Evolutionary conservation across 2,797 vertebrate species (phyloP).

Genomic region (Heteromormyrus szaboi): DNA sequence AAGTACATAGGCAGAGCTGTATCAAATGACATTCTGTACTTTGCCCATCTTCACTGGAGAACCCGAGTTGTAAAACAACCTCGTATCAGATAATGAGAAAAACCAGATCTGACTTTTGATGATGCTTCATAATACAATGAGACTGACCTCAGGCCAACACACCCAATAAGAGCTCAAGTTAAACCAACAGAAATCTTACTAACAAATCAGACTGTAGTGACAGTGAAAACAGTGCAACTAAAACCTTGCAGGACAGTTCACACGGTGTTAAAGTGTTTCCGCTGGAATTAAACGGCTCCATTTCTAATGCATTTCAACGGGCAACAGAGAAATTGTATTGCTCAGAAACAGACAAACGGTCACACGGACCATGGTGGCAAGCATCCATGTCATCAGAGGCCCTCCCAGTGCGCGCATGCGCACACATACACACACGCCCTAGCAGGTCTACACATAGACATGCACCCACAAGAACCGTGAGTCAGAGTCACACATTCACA

Average conservation of each 20-base stretch:
- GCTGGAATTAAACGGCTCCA: not conserved
- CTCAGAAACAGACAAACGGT: not conserved
- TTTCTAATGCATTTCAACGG: not conserved
- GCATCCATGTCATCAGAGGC: not conserved
- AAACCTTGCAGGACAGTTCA: not conserved
- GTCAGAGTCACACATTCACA: not conserved
- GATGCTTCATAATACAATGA: not conserved
- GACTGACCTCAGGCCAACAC: not conserved
- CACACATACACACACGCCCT: not conserved
- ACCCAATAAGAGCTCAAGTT: not conserved
- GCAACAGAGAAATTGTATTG: not conserved
- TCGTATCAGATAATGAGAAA: not conserved
- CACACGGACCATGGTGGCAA: not conserved
- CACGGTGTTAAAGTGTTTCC: not conserved
- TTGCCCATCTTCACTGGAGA: not conserved
- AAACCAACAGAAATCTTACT: conserved; percentile 1
- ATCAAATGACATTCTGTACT: not conserved
- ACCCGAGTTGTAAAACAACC: not conserved
- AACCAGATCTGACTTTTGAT: not conserved
- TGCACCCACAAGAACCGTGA: not conserved
- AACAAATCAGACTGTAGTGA: not conserved
- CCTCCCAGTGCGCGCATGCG: not conserved
- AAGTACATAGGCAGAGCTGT: not conserved
- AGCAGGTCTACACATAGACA: not conserved
- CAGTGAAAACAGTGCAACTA: not conserved